Evolutionary conservation across 1,140 invertebrate species (phyloP).

Genomic region (Araneus ventricosus): DNA sequence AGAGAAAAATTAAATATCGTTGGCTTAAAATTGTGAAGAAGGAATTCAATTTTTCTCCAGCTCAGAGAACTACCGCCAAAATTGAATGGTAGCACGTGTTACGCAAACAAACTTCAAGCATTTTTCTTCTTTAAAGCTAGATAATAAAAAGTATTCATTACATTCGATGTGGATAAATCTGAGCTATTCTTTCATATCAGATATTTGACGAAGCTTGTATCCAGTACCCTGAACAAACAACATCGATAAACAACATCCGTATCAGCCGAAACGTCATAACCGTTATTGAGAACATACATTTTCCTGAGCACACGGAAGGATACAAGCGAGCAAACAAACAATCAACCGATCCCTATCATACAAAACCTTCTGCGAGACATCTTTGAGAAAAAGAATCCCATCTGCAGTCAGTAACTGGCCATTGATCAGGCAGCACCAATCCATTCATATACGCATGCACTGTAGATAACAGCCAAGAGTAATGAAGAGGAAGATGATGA

Average conservation of each 20-base stretch:
- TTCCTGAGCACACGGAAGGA: neutral
- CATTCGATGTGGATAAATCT: too few species aligned
- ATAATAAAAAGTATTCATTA: too few species aligned
- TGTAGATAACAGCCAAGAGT: constrained; percentile 12
- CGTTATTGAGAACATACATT: constrained; percentile 2
- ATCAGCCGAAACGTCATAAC: neutral
- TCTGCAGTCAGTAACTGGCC: neutral
- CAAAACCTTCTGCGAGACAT: neutral
- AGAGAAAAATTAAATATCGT: too few species aligned
- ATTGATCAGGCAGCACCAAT: neutral
- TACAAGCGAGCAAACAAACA: neutral
- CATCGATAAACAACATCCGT: neutral
- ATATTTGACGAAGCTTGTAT: neutral
- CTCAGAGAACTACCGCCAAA: too few species aligned
- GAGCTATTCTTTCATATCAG: neutral
- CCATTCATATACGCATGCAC: neutral
- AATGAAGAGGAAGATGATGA: constrained; percentile 28
- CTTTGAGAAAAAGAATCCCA: neutral
- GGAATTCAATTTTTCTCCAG: too few species aligned
- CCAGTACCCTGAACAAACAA: neutral
- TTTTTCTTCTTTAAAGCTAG: too few species aligned
- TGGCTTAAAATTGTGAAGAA: too few species aligned
- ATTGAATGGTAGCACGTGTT: too few species aligned
- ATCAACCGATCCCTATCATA: neutral
- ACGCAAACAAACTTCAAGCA: too few species aligned